These are phyloP conservation scores for Drosophila fulvimacula DNA, from an alignment of 2,888 invertebrate species.

Conservation along the genomic window DNA sequence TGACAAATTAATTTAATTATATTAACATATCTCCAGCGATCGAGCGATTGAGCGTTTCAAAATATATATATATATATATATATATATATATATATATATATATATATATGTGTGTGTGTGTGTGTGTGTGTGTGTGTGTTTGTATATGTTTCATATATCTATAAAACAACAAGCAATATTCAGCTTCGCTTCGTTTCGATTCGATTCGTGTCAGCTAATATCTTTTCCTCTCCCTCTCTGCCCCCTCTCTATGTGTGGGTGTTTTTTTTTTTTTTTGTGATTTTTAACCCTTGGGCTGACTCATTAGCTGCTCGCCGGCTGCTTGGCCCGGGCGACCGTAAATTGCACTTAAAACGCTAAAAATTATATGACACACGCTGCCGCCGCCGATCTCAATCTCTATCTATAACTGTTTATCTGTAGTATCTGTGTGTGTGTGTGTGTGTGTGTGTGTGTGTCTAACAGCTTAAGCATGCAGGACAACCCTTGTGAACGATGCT, in stretches of 20 bases:
- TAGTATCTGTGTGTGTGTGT: constrained; percentile 18
- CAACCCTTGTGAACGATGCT: constrained; percentile 60
- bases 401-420: constrained; percentile 27
- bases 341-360: constrained; percentile 80
- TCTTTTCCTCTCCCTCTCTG: background rate
- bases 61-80: background rate
- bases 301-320: constrained; percentile 60
- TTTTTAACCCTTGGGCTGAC: constrained; percentile 69
- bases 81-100: background rate
- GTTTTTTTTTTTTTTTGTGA: constrained; percentile 36
- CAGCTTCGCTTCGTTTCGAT: constrained; percentile 39
- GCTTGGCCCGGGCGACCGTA: constrained; percentile 31
- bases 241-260: constrained; percentile 2
- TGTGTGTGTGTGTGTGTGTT: background rate
- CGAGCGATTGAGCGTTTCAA: constrained; percentile 69
- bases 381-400: constrained; percentile 22
- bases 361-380: constrained; percentile 77
- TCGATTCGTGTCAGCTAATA: constrained; percentile 28
- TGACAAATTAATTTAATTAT: constrained; percentile 83
- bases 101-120: background rate
- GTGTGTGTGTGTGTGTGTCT: constrained; percentile 18
- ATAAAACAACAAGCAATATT: constrained; percentile 12
- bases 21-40: constrained; percentile 79
- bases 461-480: constrained; percentile 56
- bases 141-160: background rate